Percentiles rank a stretch among this genome's conserved stretches.
phyloP scores from a whole-genome alignment of 2,888 invertebrate species.

The Meteorus cinctellus region DNA sequence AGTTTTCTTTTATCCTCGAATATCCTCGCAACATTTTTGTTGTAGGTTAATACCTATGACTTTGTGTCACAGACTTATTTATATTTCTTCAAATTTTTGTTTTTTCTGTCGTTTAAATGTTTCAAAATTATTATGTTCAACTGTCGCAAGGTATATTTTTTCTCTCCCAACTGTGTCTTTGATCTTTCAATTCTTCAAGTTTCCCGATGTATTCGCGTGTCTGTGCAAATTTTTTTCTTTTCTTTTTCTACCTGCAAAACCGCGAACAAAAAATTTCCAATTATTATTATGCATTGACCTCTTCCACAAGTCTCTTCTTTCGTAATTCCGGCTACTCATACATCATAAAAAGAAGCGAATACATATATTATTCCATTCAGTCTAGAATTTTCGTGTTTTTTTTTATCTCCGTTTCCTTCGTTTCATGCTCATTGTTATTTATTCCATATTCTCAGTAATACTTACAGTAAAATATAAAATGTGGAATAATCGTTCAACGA shows the following conservation, averaged over 20 bases:
- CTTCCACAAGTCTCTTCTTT: neutral
- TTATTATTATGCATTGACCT: conserved; percentile 39
- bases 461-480: neutral
- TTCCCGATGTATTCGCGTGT: neutral
- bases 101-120: neutral
- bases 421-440: neutral
- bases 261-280: conserved; percentile 29
- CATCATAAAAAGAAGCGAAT: neutral
- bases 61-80: neutral
- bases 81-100: neutral
- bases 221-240: neutral
- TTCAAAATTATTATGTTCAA: neutral
- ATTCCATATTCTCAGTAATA: neutral
- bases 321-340: neutral
- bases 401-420: neutral
- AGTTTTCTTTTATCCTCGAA: neutral
- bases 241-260: conserved; percentile 26
- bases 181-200: conserved; percentile 3
- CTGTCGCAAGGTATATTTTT: neutral
- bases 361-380: neutral
- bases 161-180: no score
- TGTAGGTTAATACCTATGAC: conserved; percentile 21
- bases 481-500: neutral
- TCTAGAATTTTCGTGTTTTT: conserved; percentile 8
- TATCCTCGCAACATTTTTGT: conserved; percentile 21